phyloP scores from a whole-genome alignment of 1,140 invertebrate genomes.

The Thaumatotibia leucotreta region DNA sequence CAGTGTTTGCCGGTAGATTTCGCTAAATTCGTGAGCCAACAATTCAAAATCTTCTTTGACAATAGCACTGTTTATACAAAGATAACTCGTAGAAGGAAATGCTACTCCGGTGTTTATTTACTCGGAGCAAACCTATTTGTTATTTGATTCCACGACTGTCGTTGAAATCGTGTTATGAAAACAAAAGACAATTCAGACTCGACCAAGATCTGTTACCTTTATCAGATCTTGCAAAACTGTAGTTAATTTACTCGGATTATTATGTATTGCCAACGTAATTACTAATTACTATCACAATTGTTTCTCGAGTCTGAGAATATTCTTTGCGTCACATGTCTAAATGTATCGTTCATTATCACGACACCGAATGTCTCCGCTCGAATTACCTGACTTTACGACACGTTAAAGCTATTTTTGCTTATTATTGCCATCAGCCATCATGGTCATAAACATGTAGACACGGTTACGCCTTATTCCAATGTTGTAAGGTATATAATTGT shows the following conservation, averaged over 20 bases:
- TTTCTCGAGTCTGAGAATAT: background rate
- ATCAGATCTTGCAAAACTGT: background rate
- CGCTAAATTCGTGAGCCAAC: background rate
- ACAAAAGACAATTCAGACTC: background rate
- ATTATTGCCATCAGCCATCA: background rate
- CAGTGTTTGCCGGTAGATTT: background rate
- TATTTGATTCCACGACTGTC: background rate
- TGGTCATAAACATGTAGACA: background rate
- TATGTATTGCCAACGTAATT: background rate
- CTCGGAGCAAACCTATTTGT: too few species aligned
- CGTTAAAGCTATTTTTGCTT: background rate
- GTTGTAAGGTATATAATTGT: background rate
- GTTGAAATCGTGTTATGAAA: background rate
- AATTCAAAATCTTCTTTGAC: background rate
- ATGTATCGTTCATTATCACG: background rate
- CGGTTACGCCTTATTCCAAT: background rate
- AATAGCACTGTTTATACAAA: background rate
- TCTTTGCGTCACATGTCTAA: background rate
- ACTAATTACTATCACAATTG: background rate
- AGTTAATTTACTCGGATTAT: background rate
- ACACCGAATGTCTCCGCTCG: background rate
- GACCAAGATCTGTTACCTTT: background rate
- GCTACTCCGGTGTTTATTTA: background rate
- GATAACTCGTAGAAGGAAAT: background rate
- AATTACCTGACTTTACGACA: background rate